Conservation (phyloP, 1,140 invertebrate genomes). For the Oreohelix idahoensis region DNA sequence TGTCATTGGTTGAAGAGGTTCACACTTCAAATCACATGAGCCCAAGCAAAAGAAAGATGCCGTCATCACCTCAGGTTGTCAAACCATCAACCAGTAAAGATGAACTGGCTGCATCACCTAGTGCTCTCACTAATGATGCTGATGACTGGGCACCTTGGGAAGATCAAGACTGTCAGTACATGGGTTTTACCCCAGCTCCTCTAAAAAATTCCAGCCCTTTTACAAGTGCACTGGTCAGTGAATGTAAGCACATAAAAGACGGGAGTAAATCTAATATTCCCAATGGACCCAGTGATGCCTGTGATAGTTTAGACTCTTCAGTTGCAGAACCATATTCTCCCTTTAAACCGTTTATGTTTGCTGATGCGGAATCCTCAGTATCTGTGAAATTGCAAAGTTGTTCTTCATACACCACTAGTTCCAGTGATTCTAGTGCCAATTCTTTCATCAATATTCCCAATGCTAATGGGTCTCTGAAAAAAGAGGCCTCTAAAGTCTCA, state of each 20-base stretch:
- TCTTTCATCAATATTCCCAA: conserved; percentile 20
- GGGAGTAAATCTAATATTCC: conserved; percentile 31
- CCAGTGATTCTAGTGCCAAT: conserved; percentile 35
- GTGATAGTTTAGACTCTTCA: conserved; percentile 35
- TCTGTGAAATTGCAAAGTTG: conserved; percentile 15
- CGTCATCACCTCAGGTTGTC: not conserved
- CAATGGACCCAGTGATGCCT: conserved; percentile 47
- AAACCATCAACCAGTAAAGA: conserved; percentile 33
- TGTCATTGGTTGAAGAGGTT: conserved; percentile 48
- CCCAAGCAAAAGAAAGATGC: conserved; percentile 11
- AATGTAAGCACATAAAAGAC: conserved; percentile 27
- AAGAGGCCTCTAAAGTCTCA: conserved; percentile 35
- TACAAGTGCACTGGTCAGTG: not conserved
- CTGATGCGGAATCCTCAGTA: conserved; percentile 13
- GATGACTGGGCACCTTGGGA: conserved; percentile 47
- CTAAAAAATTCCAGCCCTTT: conserved; percentile 30
- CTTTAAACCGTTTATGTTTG: conserved; percentile 23
- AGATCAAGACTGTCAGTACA: conserved; percentile 65
- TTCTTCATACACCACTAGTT: conserved; percentile 12
- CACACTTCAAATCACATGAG: conserved; percentile 63
- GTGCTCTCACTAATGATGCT: conserved; percentile 17
- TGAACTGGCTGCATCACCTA: not conserved
- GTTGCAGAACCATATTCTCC: conserved; percentile 34
- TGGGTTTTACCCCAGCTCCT: conserved; percentile 60
- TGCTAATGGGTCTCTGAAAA: conserved; percentile 22